Percentiles rank a stretch among this genome's conserved stretches.
These are phyloP conservation scores for Drosophila malerkotliana DNA, from an alignment of 1,140 invertebrate species.

Conservation along the genomic window DNA sequence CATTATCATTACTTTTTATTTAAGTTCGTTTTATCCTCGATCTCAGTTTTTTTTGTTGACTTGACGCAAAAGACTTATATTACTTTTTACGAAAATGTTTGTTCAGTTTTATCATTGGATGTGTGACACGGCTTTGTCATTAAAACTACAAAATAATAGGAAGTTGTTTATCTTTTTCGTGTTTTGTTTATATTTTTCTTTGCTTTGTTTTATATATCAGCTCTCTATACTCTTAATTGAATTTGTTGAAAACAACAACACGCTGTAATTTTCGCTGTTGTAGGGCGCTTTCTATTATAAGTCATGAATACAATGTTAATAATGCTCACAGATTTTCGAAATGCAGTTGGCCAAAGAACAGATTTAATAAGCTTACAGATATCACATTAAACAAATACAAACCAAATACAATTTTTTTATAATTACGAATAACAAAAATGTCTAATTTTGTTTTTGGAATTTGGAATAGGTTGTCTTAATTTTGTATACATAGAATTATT, in stretches of 20 bases:
- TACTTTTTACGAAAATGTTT: slow-evolving; percentile 35
- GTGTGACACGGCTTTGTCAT: slow-evolving; percentile 51
- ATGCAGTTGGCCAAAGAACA: slow-evolving; percentile 63
- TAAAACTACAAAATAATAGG: slow-evolving; percentile 81
- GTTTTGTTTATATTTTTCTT: slow-evolving; percentile 11
- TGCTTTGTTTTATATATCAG: slow-evolving; percentile 40
- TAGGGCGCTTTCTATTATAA: slow-evolving; percentile 18
- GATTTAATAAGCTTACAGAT: slow-evolving; percentile 65
- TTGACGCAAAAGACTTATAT: slow-evolving; percentile 52
- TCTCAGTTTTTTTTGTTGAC: slow-evolving; percentile 38
- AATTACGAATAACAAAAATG: slow-evolving; percentile 70
- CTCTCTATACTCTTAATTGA: slow-evolving; percentile 13
- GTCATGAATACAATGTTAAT: slow-evolving; percentile 39
- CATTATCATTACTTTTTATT: slow-evolving; percentile 51
- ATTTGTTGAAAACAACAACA: slow-evolving; percentile 49
- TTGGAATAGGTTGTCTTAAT: slow-evolving; percentile 66
- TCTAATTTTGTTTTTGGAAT: slow-evolving; percentile 53
- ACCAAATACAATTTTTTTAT: slow-evolving; percentile 51
- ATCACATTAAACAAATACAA: slow-evolving; percentile 74
- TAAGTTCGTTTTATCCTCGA: slow-evolving; percentile 41
- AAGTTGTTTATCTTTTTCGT: slow-evolving; percentile 56
- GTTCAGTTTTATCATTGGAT: slow-evolving; percentile 46
- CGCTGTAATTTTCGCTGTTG: slow-evolving; percentile 27
- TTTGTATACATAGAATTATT: slow-evolving; percentile 64
- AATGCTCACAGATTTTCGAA: slow-evolving; percentile 52